Base-by-base conservation (phyloP, 2,113 vertebrate species). In the Etheostoma cragini region DNA sequence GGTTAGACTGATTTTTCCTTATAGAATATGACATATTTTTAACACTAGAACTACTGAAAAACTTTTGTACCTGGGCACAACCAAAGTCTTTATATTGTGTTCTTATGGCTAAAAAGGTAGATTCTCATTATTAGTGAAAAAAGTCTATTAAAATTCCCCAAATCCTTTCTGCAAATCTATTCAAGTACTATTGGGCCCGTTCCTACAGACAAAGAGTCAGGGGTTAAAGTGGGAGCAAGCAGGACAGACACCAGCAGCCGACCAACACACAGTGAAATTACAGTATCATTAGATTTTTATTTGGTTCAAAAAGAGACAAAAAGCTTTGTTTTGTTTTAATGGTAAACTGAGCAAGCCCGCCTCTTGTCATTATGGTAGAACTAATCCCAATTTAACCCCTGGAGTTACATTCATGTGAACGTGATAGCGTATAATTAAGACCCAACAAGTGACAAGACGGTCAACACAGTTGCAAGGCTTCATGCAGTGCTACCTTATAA, bases 361-460 rank as follows among this genome's bases (percentile, higher is more conserved):
- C 72, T 73, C 62, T 67, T 72, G 35, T 88, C 60, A 30, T 72
- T 53, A 69, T 0, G 66, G n/a, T 56, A 21, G 54, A 74, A 53
- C 45, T 15, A 80, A 81, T 92, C 90, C 90, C 88, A 92, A 78
- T 90, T 85, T 88, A 92, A 91, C 89, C 92, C 91, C 87, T 87
- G 89, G 73, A 47, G 85, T 89, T 94, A 93, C 92, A 93, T 93
- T 93, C 90, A 90, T 60, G 88, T 92, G 77, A 91, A 85, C 56
- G 66, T 86, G 90, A 89, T 33, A 72, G 68, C 57, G 58, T 66
- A 61, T 57, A 69, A 83, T 60, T 85, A 30, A 86, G 82, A 90
- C 78, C 76, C 16, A 77, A 93, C 85, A 75, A 81, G 85, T 83
- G 92, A 91, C 81, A 73, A 83, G 83, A 87, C 83, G 58, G 52